Percentiles rank a stretch among this genome's conserved stretches.
These are phyloP conservation scores for Saguinus oedipus DNA, from an alignment of 2,797 vertebrate species.

Conservation along the genomic window DNA sequence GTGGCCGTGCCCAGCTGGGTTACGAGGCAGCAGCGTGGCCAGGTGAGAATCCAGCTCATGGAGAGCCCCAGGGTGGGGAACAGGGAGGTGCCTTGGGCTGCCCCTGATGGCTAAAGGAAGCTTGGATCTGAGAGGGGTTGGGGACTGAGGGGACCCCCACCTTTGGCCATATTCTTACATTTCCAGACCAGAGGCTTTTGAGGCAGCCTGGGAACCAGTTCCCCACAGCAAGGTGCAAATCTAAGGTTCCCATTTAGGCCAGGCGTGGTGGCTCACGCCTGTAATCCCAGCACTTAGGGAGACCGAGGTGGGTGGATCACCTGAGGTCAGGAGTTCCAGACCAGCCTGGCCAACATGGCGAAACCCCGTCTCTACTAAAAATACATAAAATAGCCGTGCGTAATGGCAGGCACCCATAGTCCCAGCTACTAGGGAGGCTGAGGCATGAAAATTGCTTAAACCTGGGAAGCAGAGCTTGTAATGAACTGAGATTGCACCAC, in stretches of 20 bases:
- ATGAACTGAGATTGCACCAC: not conserved
- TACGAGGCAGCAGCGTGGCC: not conserved
- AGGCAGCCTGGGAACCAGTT: not conserved
- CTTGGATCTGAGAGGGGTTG: not conserved
- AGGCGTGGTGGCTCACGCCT: not conserved
- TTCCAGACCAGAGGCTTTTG: not conserved
- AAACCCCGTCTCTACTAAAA: not conserved
- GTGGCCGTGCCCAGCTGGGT: not conserved
- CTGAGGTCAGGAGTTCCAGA: not conserved
- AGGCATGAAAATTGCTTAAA: not conserved
- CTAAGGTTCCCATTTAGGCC: not conserved
- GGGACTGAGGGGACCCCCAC: rapidly evolving
- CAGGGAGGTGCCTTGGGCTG: too few relatives aligned
- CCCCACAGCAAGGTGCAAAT: not conserved
- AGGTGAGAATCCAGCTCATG: not conserved
- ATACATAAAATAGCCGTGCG: rapidly evolving
- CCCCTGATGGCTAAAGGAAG: not conserved
- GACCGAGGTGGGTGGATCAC: not conserved
- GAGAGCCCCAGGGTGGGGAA: not conserved
- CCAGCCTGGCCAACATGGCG: not conserved
- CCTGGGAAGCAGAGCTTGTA: not conserved
- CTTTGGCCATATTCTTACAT: not conserved
- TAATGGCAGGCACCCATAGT: not conserved
- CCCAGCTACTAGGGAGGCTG: not conserved
- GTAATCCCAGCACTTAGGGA: not conserved